These are phyloP conservation scores for Kryphioiulus occultus DNA, from an alignment of 2,888 invertebrate species.

Conservation along the genomic window DNA sequence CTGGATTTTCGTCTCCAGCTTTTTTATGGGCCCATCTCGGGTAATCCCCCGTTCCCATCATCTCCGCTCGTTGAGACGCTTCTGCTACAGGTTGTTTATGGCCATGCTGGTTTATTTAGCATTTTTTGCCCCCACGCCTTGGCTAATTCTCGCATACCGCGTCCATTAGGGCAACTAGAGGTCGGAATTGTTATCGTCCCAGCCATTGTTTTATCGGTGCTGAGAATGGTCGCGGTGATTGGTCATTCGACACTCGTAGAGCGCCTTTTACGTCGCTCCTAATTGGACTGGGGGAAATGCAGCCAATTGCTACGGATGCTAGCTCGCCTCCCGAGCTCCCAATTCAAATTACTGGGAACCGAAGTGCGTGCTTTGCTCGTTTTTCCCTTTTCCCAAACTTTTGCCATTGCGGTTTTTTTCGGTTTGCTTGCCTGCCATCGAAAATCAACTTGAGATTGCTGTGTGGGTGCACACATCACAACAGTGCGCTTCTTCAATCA, in stretches of 20 bases:
- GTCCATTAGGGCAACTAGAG: constrained; percentile 31
- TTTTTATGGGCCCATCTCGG: background rate
- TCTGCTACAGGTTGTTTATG: background rate
- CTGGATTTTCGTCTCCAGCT: too few relatives aligned
- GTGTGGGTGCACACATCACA: too few relatives aligned
- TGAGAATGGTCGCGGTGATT: background rate
- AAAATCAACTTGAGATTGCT: too few relatives aligned
- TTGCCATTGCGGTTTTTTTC: background rate
- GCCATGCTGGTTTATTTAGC: background rate
- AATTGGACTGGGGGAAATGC: background rate
- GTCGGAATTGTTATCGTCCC: background rate
- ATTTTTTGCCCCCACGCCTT: background rate
- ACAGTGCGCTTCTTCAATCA: too few relatives aligned
- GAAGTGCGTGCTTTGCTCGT: background rate
- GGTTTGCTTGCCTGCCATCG: too few relatives aligned
- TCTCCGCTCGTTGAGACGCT: background rate
- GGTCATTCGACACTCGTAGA: background rate
- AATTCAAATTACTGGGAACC: background rate
- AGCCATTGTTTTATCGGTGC: background rate
- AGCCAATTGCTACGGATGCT: background rate
- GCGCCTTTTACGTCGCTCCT: background rate
- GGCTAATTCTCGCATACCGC: background rate
- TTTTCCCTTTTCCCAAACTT: background rate
- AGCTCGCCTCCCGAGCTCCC: background rate
- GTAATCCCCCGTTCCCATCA: background rate